These are phyloP conservation scores for Macquaria ambigua DNA, from an alignment of 2,113 vertebrate species.

Conservation along the genomic window DNA sequence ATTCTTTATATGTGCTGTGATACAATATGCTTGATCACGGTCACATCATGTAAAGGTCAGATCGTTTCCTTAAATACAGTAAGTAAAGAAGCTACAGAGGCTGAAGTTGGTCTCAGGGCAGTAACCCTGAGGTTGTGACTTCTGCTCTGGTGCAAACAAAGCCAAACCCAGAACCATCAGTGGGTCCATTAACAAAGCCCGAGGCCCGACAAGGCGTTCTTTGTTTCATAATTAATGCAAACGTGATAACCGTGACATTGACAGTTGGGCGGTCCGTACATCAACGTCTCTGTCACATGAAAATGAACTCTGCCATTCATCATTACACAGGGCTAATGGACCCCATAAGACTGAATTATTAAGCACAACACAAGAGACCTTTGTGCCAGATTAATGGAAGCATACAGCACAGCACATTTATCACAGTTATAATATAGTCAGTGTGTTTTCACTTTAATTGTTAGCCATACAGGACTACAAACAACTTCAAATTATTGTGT, in stretches of 20 bases:
- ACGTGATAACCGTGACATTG: conserved; percentile 76
- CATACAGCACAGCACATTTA: conserved; percentile 57
- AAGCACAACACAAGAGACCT: conserved; percentile 76
- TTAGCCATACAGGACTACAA: conserved; percentile 36
- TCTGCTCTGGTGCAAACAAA: conserved; percentile 70
- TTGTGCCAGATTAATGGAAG: conserved; percentile 75
- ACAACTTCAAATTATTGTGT: conserved; percentile 40
- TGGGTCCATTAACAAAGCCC: conserved; percentile 71
- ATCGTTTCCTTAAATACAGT: conserved; percentile 9
- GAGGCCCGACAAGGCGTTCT: conserved; percentile 64
- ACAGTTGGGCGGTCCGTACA: conserved; percentile 64
- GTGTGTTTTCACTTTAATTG: conserved; percentile 51
- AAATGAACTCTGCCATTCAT: conserved; percentile 79
- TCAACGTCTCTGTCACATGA: conserved; percentile 68
- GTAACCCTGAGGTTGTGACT: conserved; percentile 64
- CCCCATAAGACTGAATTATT: conserved; percentile 75
- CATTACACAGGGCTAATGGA: conserved; percentile 71
- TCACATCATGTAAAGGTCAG: neutral
- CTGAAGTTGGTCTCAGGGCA: conserved; percentile 37
- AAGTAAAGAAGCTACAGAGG: conserved; percentile 19
- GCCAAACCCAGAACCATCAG: conserved; percentile 61
- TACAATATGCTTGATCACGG: neutral
- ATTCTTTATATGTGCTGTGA: neutral
- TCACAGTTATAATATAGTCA: conserved; percentile 32
- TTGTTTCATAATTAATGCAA: conserved; percentile 82